Conservation (phyloP, 2,113 vertebrate genomes). For the Cyrtonyx montezumae region DNA sequence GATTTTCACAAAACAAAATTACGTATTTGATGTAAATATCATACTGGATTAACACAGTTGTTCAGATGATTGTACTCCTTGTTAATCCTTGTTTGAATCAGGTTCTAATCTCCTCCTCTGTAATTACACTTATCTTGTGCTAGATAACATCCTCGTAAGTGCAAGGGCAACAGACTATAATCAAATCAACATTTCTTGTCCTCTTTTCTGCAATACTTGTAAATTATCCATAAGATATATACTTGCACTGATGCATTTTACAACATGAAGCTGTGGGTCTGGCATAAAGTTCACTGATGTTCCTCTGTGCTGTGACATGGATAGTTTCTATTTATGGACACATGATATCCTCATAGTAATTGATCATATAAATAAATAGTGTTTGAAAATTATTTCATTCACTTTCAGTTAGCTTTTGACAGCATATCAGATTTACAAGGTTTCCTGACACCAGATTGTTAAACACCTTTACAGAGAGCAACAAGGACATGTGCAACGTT, state of each 20-base stretch:
- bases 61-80: neutral
- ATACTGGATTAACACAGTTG: neutral
- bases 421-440: neutral
- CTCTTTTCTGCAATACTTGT: neutral
- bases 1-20: neutral
- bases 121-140: neutral
- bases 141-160: neutral
- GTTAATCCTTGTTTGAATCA: neutral
- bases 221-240: neutral
- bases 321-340: neutral
- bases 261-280: neutral
- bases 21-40: accelerated
- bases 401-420: neutral
- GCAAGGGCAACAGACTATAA: neutral
- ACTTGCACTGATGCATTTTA: neutral
- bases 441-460: neutral
- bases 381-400: neutral
- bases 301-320: neutral
- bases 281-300: neutral
- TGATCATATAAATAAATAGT: neutral
- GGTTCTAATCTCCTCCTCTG: neutral
- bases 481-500: neutral
- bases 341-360: neutral
- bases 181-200: neutral
- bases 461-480: neutral